phyloP scores from a whole-genome alignment of 2,888 invertebrate species.

The Chaitophorus viminalis region DNA sequence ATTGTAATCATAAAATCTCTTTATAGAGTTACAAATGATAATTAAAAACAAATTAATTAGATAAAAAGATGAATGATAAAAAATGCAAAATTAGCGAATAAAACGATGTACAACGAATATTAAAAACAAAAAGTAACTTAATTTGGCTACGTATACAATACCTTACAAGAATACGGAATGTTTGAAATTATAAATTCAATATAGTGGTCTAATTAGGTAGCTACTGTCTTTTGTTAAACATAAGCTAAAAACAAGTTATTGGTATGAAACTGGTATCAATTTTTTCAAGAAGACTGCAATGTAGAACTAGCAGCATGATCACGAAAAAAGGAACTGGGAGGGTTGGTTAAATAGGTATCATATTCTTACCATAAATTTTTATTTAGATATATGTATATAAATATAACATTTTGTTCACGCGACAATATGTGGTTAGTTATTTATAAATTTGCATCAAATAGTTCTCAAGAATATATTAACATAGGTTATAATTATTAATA shows the following conservation, averaged over 20 bases:
- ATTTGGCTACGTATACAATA: neutral
- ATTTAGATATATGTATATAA: too few species aligned
- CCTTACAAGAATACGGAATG: neutral
- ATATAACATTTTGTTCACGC: too few species aligned
- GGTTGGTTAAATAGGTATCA: neutral
- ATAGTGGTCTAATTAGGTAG: slow-evolving; percentile 23
- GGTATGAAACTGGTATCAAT: slow-evolving; percentile 15
- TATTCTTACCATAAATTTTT: neutral
- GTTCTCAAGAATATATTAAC: too few species aligned
- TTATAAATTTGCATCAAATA: too few species aligned
- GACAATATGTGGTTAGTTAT: too few species aligned
- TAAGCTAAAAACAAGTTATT: slow-evolving; percentile 20
- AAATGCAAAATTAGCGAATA: neutral
- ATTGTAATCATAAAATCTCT: too few species aligned
- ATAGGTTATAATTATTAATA: too few species aligned
- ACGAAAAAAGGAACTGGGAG: too few species aligned
- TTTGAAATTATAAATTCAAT: neutral
- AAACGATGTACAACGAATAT: neutral
- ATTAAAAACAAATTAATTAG: neutral
- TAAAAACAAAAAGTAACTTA: neutral
- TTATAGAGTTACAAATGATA: neutral
- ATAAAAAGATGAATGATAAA: neutral
- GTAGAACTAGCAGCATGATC: neutral
- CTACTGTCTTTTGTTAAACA: slow-evolving; percentile 42
- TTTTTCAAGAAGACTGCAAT: neutral